phyloP scores from a whole-genome alignment of 1,140 invertebrate species.

The Drosophila quadrilineata region DNA sequence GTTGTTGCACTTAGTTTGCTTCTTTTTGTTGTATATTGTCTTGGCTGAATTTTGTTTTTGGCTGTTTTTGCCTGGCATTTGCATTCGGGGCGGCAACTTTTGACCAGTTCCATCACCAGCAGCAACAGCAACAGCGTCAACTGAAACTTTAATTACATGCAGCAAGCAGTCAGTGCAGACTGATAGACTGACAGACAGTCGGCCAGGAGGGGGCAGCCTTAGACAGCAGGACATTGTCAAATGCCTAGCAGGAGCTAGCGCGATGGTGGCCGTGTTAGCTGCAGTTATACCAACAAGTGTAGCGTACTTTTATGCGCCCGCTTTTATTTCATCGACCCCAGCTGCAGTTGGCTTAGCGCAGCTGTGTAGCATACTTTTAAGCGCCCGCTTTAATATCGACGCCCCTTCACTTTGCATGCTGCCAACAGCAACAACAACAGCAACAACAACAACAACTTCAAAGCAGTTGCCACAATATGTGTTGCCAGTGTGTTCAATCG shows the following conservation, averaged over 20 bases:
- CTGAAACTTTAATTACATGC: slow-evolving; percentile 28
- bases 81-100: slow-evolving; percentile 7
- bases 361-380: slow-evolving; percentile 18
- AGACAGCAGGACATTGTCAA: slow-evolving; percentile 1
- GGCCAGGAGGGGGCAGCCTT: no score
- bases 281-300: no score
- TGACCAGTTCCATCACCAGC: no score
- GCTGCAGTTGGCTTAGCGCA: neutral
- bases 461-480: neutral
- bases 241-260: no score
- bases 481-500: neutral
- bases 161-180: neutral
- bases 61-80: slow-evolving; percentile 16
- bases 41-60: slow-evolving; percentile 24
- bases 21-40: slow-evolving; percentile 14
- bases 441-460: neutral
- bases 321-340: no score
- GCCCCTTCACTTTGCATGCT: slow-evolving; percentile 2
- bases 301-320: no score
- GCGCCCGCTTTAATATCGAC: slow-evolving; percentile 18
- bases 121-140: no score
- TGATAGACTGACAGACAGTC: neutral
- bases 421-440: neutral
- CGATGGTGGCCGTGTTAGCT: no score
- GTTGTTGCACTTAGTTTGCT: neutral